These are phyloP conservation scores for Eurypyga helias DNA, from an alignment of 2,113 vertebrate genomes.

Conservation along the genomic window DNA sequence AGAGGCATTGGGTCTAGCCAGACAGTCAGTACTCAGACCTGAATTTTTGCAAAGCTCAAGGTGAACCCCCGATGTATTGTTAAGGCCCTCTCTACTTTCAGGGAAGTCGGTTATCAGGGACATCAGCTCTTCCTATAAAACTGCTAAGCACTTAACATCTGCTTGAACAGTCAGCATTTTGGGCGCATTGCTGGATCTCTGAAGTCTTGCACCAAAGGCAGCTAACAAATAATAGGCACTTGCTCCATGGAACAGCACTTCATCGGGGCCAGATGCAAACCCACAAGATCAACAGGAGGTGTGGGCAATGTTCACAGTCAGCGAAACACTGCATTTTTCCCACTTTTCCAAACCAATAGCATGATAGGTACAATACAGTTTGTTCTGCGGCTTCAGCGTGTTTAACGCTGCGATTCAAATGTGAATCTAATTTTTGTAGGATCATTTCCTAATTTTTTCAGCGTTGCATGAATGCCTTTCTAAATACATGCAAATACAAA, in stretches of 20 bases:
- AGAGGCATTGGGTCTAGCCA: not conserved
- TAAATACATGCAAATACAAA: not conserved
- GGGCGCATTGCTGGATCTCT: accelerated
- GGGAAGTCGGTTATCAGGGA: not conserved
- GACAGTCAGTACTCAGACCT: not conserved
- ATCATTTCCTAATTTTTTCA: not conserved
- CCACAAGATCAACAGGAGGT: not conserved
- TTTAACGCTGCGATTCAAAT: not conserved
- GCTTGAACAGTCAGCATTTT: not conserved
- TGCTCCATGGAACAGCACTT: not conserved
- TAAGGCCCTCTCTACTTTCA: not conserved
- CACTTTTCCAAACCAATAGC: not conserved
- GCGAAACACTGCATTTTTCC: not conserved
- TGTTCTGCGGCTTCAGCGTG: not conserved
- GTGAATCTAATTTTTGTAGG: not conserved
- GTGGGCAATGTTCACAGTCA: not conserved
- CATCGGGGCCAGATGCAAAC: not conserved
- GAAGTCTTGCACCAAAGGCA: not conserved
- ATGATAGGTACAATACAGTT: not conserved
- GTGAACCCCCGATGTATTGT: not conserved
- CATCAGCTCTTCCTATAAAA: not conserved
- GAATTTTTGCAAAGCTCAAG: not conserved
- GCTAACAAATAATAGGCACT: not conserved
- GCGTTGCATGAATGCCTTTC: not conserved
- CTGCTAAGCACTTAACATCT: not conserved